A percentile compares a stretch with the other conserved stretches of the same genome.
These are phyloP conservation scores for Halesus radiatus DNA, from an alignment of 1,140 invertebrate species.

Conservation along the genomic window DNA sequence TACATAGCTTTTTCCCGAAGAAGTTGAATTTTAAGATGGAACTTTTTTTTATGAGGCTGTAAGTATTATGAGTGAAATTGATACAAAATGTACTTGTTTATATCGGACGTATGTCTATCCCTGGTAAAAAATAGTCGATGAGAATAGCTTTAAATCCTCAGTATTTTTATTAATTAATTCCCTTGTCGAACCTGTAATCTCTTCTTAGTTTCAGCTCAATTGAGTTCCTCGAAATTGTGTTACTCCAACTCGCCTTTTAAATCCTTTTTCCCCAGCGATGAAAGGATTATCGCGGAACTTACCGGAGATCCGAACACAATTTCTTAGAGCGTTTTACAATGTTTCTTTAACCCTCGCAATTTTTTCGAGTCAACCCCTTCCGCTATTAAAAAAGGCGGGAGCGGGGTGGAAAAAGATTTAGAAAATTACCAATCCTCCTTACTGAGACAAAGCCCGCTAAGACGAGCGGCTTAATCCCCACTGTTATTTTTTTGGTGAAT, in stretches of 20 bases:
- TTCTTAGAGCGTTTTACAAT: slow-evolving; percentile 57
- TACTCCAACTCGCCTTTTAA: slow-evolving; percentile 40
- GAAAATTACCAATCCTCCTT: slow-evolving; percentile 54
- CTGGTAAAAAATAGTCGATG: too few species aligned
- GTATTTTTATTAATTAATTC: background rate
- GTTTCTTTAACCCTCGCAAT: slow-evolving; percentile 57
- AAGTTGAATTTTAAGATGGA: too few species aligned
- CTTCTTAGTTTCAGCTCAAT: slow-evolving; percentile 16
- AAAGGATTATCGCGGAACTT: slow-evolving; percentile 57
- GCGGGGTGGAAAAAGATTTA: slow-evolving; percentile 35
- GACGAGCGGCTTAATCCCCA: slow-evolving; percentile 52
- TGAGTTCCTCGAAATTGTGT: slow-evolving; percentile 22
- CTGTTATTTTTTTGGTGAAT: slow-evolving; percentile 53
- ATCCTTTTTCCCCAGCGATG: slow-evolving; percentile 52
- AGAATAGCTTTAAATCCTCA: too few species aligned
- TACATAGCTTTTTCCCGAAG: too few species aligned
- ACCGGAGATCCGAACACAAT: slow-evolving; percentile 55
- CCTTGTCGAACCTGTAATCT: slow-evolving; percentile 30
- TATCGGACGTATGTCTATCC: too few species aligned
- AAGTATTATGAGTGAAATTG: too few species aligned
- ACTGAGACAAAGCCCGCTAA: slow-evolving; percentile 50
- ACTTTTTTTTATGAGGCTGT: too few species aligned
- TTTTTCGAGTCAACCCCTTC: slow-evolving; percentile 57
- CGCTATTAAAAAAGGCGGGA: slow-evolving; percentile 49
- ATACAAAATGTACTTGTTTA: too few species aligned